Conservation (phyloP, 2,113 vertebrate genomes). For the Pterocles orientalis region DNA sequence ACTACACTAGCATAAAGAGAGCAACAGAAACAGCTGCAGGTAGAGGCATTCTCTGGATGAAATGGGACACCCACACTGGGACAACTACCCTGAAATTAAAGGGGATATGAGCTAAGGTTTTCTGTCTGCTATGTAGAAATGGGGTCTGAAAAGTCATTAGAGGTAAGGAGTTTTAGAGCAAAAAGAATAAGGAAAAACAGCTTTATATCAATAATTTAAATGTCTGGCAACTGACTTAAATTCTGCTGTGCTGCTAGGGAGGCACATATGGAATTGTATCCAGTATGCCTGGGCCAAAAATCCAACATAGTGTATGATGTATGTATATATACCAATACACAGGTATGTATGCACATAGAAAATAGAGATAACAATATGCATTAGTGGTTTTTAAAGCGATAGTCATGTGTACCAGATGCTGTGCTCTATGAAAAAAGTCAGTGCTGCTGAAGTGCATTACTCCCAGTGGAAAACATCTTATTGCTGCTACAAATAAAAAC, state of each 20-base stretch:
- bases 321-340: not conserved
- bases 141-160: not conserved
- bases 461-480: not conserved
- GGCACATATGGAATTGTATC: not conserved
- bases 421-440: not conserved
- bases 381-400: not conserved
- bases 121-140: not conserved
- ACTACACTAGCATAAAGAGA: not conserved
- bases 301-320: not conserved
- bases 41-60: not conserved
- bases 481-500: not conserved
- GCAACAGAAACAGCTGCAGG: not conserved
- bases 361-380: not conserved
- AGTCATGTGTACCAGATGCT: not conserved
- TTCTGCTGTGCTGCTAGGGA: not conserved
- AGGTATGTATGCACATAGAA: not conserved
- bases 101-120: fast-evolving
- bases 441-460: not conserved
- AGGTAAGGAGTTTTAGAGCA: not conserved
- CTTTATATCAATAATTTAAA: not conserved
- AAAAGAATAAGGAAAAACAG: not conserved
- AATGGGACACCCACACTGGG: not conserved
- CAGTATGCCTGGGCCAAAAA: not conserved
- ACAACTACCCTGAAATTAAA: not conserved
- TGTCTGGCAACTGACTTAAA: not conserved